Base-by-base conservation (phyloP, 2,888 invertebrate species). In the Hydriomena furcata region DNA sequence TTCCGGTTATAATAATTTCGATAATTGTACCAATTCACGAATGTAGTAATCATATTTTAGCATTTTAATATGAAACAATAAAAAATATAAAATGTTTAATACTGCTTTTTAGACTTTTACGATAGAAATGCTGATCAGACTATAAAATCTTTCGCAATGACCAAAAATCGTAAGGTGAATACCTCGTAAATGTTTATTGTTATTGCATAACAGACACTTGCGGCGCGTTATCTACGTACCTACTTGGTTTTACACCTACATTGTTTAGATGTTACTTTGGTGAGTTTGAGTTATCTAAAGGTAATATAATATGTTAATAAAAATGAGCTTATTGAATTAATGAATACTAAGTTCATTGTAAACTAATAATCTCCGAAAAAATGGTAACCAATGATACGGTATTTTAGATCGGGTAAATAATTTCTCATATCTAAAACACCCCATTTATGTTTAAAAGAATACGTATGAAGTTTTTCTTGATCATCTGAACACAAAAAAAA, bases 121-220 rank as follows among this genome's bases (percentile, higher is more conserved):
- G 36, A 53, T 46, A 56, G 44, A 55, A 50, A 57, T 32, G 56
- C 46, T 17, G 17, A 59, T 60, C 46, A 48, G 54, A 20, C 44
- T 24, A 58, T 60, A 61, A 60, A 63, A 66, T 61, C 45, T 69
- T 68, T 66, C 47, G 61, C 64, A 71, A 70, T 55, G 50, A 48
- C 40, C 56, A 24, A 60, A 60, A 61, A 68, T 63, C 58, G 53
- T 63, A 63, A 61, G 66, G 66, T 75, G 73, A 73, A 72, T 71
- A 55, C 55, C 47, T 79, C 78, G 72, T 79, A 71, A 79, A 78
- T 68, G 52, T 71, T 74, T 73, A 74, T 72, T 66, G 58, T 62
- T 59, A 61, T 64, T 66, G 50, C 53, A 58, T 65, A 64, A 51
- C 49, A 47, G 50, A 41, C 43, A 54, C 45, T 59, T 57, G 48